Evolutionary conservation across 2,888 invertebrate genomes (phyloP), one percentile per base, ranked within the genome.

Genomic region (Tenthredo notha): DNA sequence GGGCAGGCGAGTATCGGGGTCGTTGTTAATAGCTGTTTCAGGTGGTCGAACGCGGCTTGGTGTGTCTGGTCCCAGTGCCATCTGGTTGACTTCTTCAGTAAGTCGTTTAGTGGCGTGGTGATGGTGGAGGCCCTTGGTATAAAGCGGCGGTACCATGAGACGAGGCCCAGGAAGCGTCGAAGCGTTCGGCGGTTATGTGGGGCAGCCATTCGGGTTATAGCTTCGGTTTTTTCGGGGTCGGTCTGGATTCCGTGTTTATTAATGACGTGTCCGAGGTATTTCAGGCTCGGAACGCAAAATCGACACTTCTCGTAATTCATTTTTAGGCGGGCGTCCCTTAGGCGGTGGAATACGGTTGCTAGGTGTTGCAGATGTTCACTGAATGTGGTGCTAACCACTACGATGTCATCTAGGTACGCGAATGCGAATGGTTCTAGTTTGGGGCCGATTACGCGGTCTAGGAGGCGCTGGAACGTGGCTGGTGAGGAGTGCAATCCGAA

Each of bases 401-500:
- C 85, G 0, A 88, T 86, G 21, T 88, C 88, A 74, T 88, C 87
- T 1, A 86, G 58, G 12, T 88, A 88, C 0, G 83, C 87, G 65
- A 87, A 88, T 0, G 84, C 75, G 54, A 82, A 18, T 0, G 85
- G 87, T 18, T 88, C 85, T 70, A 86, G 61, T 12, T 87, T 86
- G 2, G 88, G 84, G 10, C 89, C 89, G 0, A 91, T 77, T 1
- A 91, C 84, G 4, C 74, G 78, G 50, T 92, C 91, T 0, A 91
- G 86, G 9, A 91, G 70, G 0, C 90, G 84, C 82, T 91, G 91
- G 82, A 88, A 92, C 1, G 90, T 90, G 0, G 90, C 89, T 0
- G 91, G 90, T 0, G 88, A 88, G 37, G 90, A 85, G 80, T 87
- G 86, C 58, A 91, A 65, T 50, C 90, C 86, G 67, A 91, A 91